Evolutionary conservation across 2,888 invertebrate genomes (phyloP).

Genomic region (Drosophila falleni): DNA sequence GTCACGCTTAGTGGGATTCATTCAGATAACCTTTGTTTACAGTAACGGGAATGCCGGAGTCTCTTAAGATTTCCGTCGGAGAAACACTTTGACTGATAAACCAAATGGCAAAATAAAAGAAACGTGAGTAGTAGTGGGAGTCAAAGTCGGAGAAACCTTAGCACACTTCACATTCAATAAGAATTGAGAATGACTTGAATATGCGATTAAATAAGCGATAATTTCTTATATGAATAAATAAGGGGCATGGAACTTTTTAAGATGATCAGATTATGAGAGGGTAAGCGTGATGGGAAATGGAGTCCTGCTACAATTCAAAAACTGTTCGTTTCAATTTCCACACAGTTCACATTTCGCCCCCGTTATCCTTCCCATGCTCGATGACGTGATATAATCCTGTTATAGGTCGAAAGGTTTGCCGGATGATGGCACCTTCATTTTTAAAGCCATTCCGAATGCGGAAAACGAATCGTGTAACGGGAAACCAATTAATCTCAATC

Average conservation of each 20-base stretch:
- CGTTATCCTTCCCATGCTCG: neutral
- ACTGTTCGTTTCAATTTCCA: constrained; percentile 26
- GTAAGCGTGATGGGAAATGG: constrained; percentile 3
- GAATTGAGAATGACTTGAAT: constrained; percentile 43
- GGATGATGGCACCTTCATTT: constrained; percentile 38
- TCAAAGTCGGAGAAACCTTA: constrained; percentile 18
- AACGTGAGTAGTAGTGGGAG: constrained; percentile 32
- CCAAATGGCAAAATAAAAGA: constrained; percentile 59
- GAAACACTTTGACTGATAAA: constrained; percentile 58
- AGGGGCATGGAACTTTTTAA: constrained; percentile 30
- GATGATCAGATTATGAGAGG: constrained; percentile 43
- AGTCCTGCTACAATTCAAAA: neutral
- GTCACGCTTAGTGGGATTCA: constrained; percentile 50
- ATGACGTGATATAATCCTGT: constrained; percentile 62
- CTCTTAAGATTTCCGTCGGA: constrained; percentile 47
- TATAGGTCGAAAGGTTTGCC: constrained; percentile 41
- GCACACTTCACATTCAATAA: constrained; percentile 57
- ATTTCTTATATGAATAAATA: constrained; percentile 81
- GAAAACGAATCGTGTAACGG: constrained; percentile 54
- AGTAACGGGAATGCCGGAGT: constrained; percentile 26
- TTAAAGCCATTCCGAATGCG: constrained; percentile 44
- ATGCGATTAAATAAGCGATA: constrained; percentile 79
- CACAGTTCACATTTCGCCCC: constrained; percentile 27
- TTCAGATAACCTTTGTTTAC: constrained; percentile 76
- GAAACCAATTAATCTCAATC: constrained; percentile 80